Conservation (phyloP, 2,888 invertebrate genomes). For the Anodontia alba region DNA sequence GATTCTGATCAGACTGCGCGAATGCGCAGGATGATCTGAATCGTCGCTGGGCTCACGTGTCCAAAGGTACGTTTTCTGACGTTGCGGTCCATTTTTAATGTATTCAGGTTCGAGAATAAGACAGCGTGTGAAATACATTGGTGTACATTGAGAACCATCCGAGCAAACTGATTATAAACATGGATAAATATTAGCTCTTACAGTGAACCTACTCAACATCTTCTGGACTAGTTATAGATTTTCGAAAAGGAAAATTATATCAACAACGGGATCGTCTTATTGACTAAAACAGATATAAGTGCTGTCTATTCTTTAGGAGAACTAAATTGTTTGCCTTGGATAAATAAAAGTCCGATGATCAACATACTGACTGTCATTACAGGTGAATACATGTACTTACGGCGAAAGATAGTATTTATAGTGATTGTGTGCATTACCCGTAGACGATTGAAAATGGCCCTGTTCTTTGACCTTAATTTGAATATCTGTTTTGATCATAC, state of each 20-base stretch:
- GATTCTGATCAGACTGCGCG: too few relatives aligned
- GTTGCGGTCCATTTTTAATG: too few relatives aligned
- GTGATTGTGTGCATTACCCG: neutral
- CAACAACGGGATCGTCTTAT: too few relatives aligned
- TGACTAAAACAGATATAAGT: neutral
- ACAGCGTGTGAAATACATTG: neutral
- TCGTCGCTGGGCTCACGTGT: too few relatives aligned
- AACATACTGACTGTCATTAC: constrained; percentile 3
- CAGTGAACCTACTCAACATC: neutral
- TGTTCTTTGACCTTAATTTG: neutral
- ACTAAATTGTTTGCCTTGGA: neutral
- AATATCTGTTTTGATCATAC: neutral
- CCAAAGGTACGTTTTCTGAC: too few relatives aligned
- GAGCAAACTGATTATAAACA: neutral
- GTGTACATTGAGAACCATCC: neutral
- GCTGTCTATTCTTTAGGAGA: neutral
- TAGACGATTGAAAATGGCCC: neutral
- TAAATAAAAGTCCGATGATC: neutral
- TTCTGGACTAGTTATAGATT: too few relatives aligned
- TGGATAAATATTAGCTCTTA: neutral
- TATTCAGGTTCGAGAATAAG: neutral
- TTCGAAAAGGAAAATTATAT: too few relatives aligned
- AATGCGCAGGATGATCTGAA: too few relatives aligned
- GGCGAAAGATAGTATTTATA: too few relatives aligned
- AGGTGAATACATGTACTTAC: neutral